A percentile compares a stretch with the other conserved stretches of the same genome.
Evolutionary conservation across 2,113 vertebrate species (phyloP).

Genomic region (pig (Sus scrofa)): DNA sequence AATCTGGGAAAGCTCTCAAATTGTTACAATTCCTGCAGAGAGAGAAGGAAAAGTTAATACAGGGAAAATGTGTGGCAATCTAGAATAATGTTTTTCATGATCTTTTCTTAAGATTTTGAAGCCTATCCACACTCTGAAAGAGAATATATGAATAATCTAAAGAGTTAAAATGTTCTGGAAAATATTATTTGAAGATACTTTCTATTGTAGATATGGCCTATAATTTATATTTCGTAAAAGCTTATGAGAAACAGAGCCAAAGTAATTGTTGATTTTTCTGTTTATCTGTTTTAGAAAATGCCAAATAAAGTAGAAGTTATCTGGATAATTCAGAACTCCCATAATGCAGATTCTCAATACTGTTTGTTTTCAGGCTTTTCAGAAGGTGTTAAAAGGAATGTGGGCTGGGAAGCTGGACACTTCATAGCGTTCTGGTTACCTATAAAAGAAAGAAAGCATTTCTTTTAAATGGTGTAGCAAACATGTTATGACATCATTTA

Average conservation of each 20-base stretch:
- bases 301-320: background rate
- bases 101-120: conserved; percentile 48
- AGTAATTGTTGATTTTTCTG: background rate
- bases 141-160: conserved; percentile 29
- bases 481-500: background rate
- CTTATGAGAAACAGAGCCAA: background rate
- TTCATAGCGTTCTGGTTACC: background rate
- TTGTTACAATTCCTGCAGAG: conserved; percentile 72
- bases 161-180: conserved; percentile 37
- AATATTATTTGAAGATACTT: conserved; percentile 40
- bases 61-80: conserved; percentile 55
- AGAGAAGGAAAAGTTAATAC: background rate
- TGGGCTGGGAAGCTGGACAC: background rate
- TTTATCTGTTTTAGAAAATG: conserved; percentile 16
- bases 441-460: conserved; percentile 12
- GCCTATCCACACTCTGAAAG: conserved; percentile 1
- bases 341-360: background rate
- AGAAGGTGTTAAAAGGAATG: conserved; percentile 32
- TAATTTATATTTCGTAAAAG: background rate
- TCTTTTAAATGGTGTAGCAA: background rate
- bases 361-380: conserved; percentile 47
- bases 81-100: conserved; percentile 66
- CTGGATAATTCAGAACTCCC: background rate
- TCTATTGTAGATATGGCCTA: background rate
- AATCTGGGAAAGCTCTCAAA: conserved; percentile 81